phyloP scores from a whole-genome alignment of 2,797 vertebrate genomes.

The Champsocephalus esox region DNA sequence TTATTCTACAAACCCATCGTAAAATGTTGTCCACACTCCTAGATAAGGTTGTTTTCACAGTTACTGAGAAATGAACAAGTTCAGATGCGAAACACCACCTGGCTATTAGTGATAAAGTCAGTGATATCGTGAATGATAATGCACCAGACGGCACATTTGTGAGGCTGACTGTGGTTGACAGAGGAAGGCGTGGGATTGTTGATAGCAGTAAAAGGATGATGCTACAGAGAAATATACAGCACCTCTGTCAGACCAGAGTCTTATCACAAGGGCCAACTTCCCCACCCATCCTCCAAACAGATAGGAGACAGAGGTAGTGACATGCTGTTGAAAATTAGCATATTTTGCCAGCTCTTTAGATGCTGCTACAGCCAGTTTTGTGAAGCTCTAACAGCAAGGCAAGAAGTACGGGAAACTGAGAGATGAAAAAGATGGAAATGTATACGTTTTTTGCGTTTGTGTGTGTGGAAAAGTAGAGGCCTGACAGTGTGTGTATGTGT shows the following conservation, averaged over 20 bases:
- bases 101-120: neutral
- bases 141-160: neutral
- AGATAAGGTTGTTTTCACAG: neutral
- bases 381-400: conserved; percentile 36
- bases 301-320: conserved; percentile 13
- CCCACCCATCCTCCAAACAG: neutral
- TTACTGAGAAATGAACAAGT: neutral
- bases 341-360: conserved; percentile 35
- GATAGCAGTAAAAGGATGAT: conserved; percentile 10
- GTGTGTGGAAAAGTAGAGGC: conserved; percentile 29
- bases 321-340: conserved; percentile 24
- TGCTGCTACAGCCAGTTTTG: conserved; percentile 46
- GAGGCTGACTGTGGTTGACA: neutral
- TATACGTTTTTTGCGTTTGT: conserved; percentile 35
- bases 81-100: neutral
- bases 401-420: conserved; percentile 29
- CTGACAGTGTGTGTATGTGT: conserved; percentile 23
- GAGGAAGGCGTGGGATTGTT: conserved; percentile 14
- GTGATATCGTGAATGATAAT: conserved; percentile 1
- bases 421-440: conserved; percentile 53
- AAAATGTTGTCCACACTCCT: neutral
- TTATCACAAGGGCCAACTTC: conserved; percentile 4
- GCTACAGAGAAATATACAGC: conserved; percentile 2
- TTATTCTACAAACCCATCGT: neutral
- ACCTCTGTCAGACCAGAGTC: conserved; percentile 12